phyloP scores from a whole-genome alignment of 2,888 invertebrate genomes.

The Drosophila paranaensis region DNA sequence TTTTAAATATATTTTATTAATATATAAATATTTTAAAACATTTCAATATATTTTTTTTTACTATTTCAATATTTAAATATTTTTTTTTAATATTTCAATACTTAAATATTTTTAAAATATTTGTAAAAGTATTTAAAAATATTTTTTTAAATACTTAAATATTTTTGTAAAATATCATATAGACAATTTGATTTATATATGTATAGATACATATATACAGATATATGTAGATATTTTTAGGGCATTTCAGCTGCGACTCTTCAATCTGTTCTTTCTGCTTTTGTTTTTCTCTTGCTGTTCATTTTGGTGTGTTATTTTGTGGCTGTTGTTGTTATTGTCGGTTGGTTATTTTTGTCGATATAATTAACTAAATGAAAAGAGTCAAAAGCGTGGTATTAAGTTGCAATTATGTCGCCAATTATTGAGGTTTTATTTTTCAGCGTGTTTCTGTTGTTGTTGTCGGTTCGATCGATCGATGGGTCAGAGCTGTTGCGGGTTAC shows the following conservation, averaged over 20 bases:
- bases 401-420: constrained; percentile 79
- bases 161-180: too few relatives aligned
- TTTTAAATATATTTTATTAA: too few relatives aligned
- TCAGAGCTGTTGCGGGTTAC: constrained; percentile 35
- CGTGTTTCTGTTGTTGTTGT: constrained; percentile 65
- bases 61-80: too few relatives aligned
- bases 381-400: constrained; percentile 78
- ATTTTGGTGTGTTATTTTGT: constrained; percentile 53
- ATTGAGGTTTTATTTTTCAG: constrained; percentile 77
- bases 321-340: constrained; percentile 11
- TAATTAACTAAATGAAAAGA: constrained; percentile 78
- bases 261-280: neutral
- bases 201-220: neutral
- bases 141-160: too few relatives aligned
- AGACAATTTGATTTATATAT: neutral
- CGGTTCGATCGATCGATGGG: constrained; percentile 1
- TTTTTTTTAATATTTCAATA: neutral
- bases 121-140: too few relatives aligned
- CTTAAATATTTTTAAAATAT: neutral
- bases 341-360: constrained; percentile 55
- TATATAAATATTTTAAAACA: neutral
- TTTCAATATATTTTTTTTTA: too few relatives aligned
- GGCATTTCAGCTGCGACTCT: neutral
- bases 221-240: neutral
- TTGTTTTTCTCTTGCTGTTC: constrained; percentile 1